A percentile compares a stretch with the other conserved stretches of the same genome.
These are phyloP conservation scores for Calypte anna DNA, from an alignment of 2,113 vertebrate genomes.

Conservation along the genomic window DNA sequence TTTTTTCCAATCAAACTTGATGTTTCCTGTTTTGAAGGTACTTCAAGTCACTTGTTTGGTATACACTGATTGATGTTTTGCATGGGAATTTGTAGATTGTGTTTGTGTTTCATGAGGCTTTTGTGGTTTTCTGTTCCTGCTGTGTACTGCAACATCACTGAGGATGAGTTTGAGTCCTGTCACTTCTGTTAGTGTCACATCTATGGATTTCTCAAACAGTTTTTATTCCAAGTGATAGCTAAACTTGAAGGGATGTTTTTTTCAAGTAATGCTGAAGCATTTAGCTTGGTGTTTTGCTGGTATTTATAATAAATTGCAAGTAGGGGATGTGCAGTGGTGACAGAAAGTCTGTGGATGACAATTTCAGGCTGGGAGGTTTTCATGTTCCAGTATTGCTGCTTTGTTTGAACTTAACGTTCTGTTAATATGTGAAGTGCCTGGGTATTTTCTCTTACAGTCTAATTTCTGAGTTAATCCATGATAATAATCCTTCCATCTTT, in stretches of 20 bases:
- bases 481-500: not conserved
- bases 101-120: not conserved
- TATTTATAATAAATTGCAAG: not conserved
- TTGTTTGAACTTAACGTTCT: not conserved
- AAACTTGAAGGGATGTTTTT: not conserved
- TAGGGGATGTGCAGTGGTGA: not conserved
- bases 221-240: not conserved
- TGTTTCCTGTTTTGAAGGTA: not conserved
- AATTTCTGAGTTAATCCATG: constrained; percentile 2
- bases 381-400: not conserved
- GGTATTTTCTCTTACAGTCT: not conserved
- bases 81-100: not conserved
- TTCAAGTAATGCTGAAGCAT: not conserved
- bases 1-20: not conserved
- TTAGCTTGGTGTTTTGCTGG: not conserved
- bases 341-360: not conserved
- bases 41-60: not conserved
- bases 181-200: not conserved
- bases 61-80: not conserved
- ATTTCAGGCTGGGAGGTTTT: not conserved
- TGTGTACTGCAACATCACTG: not conserved
- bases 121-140: not conserved
- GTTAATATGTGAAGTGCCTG: not conserved
- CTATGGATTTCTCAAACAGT: not conserved
- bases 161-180: not conserved